Evolutionary conservation across 2,797 vertebrate species (phyloP), one percentile per base, ranked within the genome.

Genomic region (Spatula versicolor): DNA sequence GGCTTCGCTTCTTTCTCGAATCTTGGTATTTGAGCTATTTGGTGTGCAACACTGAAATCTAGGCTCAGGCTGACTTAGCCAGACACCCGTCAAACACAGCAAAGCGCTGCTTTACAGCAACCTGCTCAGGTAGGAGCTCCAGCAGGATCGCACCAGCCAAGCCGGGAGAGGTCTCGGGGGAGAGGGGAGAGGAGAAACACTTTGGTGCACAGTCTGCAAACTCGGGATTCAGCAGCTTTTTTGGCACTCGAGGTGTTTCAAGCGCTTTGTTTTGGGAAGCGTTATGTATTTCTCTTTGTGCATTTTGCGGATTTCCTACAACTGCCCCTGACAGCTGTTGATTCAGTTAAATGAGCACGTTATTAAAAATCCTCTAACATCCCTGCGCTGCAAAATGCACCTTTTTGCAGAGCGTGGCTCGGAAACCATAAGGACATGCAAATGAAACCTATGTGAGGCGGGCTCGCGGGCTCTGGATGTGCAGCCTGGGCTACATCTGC

Each of bases 251-350:
- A 92, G 97, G 98, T 93, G 97, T 97, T 98, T 95, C 96, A 90
- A 97, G 97, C 93, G 96, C 98, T 98, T 98, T 96, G 96, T 98
- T 97, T 98, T 97, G 96, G 96, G 96, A 97, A 97, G 95, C 13
- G 33, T 92, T 93, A 94, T 92, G 93, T 95, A 95, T 97, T 97
- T 97, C 95, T 93, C 95, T 97, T 97, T 97, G 94, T 98, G 96
- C 54, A 20, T 97, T 98, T 96, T 95, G 95, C 96, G 96, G 95
- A 96, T 98, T 98, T 98, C 93, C 97, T 97, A 97, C 97, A 98
- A 97, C 97, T 84, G 78, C 93, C 97, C 97, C 97, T 97, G 97
- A 98, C 97, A 98, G 98, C 97, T 98, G 98, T 98, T 98, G 98
- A 97, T 97, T 97, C 97, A 97, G 96, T 97, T 97, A 98, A 98